Conservation (phyloP, 1,140 invertebrate species). For the Microvelia longipes region DNA sequence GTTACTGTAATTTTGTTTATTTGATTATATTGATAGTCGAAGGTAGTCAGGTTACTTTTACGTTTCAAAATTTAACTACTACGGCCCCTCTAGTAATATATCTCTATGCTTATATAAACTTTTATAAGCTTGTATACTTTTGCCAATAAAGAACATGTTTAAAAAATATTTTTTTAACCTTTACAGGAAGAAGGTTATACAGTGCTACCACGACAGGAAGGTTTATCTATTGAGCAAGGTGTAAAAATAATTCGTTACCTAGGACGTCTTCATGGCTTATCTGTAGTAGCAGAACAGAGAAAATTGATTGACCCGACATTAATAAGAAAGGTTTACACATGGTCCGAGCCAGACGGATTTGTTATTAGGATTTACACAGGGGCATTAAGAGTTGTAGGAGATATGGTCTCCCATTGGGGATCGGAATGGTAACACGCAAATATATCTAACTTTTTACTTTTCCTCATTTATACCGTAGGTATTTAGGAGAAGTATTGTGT, state of each 20-base stretch:
- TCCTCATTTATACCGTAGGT: no score
- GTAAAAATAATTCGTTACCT: not conserved
- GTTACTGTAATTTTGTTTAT: no score
- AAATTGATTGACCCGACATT: not conserved
- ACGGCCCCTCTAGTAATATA: no score
- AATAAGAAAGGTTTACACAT: not conserved
- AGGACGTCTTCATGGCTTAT: not conserved
- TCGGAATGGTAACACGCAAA: not conserved
- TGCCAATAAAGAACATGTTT: no score
- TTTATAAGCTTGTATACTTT: no score
- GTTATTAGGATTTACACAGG: not conserved
- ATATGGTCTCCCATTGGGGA: not conserved
- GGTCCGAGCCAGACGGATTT: not conserved
- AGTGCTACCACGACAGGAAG: not conserved
- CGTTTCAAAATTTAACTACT: no score
- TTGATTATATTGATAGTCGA: no score
- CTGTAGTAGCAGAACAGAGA: not conserved
- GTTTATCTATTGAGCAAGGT: not conserved
- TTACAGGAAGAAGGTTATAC: not conserved
- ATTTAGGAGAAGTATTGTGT: no score
- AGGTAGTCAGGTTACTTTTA: no score
- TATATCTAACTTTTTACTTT: no score
- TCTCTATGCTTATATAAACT: no score
- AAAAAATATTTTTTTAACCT: not conserved
- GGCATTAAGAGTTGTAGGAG: not conserved